These are phyloP conservation scores for Calyptomena viridis DNA, from an alignment of 2,113 vertebrate species.

Conservation along the genomic window DNA sequence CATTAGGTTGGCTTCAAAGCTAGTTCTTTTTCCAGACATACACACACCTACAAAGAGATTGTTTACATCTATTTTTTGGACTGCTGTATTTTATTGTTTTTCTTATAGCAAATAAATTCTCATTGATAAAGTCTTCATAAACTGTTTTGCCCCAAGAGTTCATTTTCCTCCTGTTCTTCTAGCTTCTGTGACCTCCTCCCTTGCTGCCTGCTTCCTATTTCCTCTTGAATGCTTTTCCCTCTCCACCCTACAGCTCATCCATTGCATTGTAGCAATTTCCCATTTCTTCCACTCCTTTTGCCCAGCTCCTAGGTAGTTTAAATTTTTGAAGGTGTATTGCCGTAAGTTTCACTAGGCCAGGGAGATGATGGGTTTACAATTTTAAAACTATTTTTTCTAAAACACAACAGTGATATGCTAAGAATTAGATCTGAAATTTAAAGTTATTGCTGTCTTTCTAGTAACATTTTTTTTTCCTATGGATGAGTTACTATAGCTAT, in stretches of 20 bases:
- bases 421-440: not conserved
- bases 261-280: not conserved
- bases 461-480: not conserved
- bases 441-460: not conserved
- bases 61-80: not conserved
- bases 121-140: not conserved
- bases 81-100: not conserved
- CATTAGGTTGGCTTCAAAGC: not conserved
- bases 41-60: not conserved
- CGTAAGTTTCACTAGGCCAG: not conserved
- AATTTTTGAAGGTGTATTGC: not conserved
- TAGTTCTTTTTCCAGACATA: not conserved
- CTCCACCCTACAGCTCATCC: constrained; percentile 1
- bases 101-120: not conserved
- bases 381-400: not conserved
- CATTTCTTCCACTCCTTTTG: not conserved
- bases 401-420: not conserved
- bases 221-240: constrained; percentile 22
- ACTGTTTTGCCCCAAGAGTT: not conserved
- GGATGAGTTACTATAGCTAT: not conserved
- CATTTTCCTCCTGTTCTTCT: not conserved
- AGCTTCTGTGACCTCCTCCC: constrained; percentile 6
- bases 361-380: not conserved
- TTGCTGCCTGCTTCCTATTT: not conserved
- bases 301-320: not conserved